Evolutionary conservation across 2,888 invertebrate genomes (phyloP).

Genomic region (Leptinotarsa peninsularis): DNA sequence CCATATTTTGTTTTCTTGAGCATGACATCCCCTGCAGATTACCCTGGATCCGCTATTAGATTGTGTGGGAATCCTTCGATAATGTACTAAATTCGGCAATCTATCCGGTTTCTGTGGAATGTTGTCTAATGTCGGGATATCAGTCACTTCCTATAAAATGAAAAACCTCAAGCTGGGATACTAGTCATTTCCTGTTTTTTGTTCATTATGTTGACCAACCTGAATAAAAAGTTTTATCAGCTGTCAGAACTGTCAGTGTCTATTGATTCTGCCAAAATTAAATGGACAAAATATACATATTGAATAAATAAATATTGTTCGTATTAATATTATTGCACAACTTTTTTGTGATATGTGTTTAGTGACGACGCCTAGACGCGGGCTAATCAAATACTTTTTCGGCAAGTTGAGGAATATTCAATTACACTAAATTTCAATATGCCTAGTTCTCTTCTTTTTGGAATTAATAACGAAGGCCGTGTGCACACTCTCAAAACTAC

Average conservation of each 20-base stretch:
- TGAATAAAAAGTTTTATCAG: not conserved
- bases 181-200: not conserved
- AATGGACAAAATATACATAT: not conserved
- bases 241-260: not conserved
- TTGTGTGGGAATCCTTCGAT: no score
- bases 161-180: no score
- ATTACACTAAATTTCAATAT: constrained; percentile 36
- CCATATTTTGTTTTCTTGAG: no score
- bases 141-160: not conserved
- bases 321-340: not conserved
- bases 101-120: no score
- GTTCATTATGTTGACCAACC: not conserved
- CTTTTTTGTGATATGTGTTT: not conserved
- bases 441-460: constrained; percentile 74
- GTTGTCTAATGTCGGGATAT: not conserved
- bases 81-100: no score
- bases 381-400: not conserved
- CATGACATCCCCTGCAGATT: no score
- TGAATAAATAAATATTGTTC: not conserved
- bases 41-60: no score
- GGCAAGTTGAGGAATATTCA: constrained; percentile 6
- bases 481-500: constrained; percentile 86
- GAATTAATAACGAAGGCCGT: constrained; percentile 88
- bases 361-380: not conserved
- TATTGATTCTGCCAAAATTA: not conserved